Conservation (phyloP, 1,140 invertebrate species). For the Lordiphosa collinella region DNA sequence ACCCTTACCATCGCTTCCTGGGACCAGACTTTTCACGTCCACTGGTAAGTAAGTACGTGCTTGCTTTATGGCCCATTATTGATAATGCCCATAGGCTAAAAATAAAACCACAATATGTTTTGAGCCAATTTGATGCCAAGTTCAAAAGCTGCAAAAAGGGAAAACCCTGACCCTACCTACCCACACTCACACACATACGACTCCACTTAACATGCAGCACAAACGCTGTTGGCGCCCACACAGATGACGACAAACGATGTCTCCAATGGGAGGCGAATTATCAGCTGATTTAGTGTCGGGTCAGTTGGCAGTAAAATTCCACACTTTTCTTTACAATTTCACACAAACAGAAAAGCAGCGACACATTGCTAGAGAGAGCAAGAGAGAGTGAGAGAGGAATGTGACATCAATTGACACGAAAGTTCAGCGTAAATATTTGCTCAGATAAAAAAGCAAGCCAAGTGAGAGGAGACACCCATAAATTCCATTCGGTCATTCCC, state of each 20-base stretch:
- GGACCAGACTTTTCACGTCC: constrained; percentile 1
- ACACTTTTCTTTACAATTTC: constrained; percentile 73
- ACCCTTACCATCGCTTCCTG: not conserved
- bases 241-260: constrained; percentile 23
- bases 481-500: constrained; percentile 68
- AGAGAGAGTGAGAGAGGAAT: constrained; percentile 35
- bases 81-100: constrained; percentile 42
- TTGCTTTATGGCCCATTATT: constrained; percentile 14
- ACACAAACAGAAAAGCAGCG: constrained; percentile 26
- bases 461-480: constrained; percentile 55
- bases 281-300: constrained; percentile 71
- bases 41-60: constrained; percentile 1
- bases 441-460: constrained; percentile 55
- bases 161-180: constrained; percentile 29
- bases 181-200: constrained; percentile 2
- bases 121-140: constrained; percentile 45
- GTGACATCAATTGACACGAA: constrained; percentile 76
- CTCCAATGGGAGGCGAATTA: constrained; percentile 42
- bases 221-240: constrained; percentile 42
- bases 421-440: constrained; percentile 76
- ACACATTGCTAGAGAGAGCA: not conserved
- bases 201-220: constrained; percentile 36
- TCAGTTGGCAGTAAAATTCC: constrained; percentile 68
- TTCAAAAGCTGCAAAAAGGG: constrained; percentile 12
- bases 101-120: constrained; percentile 45